Evolutionary conservation across 2,113 vertebrate species (phyloP), one percentile per base, ranked within the genome.

Genomic region (Eidolon helvum): DNA sequence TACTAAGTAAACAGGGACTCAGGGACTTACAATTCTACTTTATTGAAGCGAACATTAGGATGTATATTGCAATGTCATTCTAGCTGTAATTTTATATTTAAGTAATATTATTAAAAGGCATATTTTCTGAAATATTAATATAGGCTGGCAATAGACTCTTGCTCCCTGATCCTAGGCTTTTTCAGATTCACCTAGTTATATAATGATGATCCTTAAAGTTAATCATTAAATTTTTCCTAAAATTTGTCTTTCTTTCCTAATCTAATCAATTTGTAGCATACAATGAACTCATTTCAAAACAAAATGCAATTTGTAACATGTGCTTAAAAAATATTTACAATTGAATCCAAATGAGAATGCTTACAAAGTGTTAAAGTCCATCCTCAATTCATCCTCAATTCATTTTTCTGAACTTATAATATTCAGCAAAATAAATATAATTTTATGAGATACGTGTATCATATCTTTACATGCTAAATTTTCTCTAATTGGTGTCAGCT

Each of bases 171-270:
- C 83, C 19, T 74, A 2, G 79, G 53, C 4, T 72, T 84, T 38
- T 83, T 24, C 16, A 63, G 10, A 33, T 85, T 84, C 18, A 84
- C 26, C 43, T 77, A 26, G 48, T 93, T 95, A 83, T 19, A n/a
- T 86, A 90, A 88, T 66, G 35, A 87, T 84, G 48, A 79, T 82
- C 96, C 40, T 82, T 77, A 50, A 48, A 91, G 77, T 94, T 96
- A 96, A 91, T 94, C 21, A 68, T 63, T 96, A 74, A 80, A 65
- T 86, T 10, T 78, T 43, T 11, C 24, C 14, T 96, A 72, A 57
- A 48, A 87, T 45, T 80, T 84, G 50, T 18, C 79, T 35, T 53
- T 89, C 40, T 97, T 90, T 82, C 43, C 65, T 88, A 83, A 96
- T 74, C 78, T 92, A 95, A 91, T 69, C 53, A 92, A 65, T 3